Base-by-base conservation (phyloP, 2,888 invertebrate genomes). In the Epirrhoe tristata region DNA sequence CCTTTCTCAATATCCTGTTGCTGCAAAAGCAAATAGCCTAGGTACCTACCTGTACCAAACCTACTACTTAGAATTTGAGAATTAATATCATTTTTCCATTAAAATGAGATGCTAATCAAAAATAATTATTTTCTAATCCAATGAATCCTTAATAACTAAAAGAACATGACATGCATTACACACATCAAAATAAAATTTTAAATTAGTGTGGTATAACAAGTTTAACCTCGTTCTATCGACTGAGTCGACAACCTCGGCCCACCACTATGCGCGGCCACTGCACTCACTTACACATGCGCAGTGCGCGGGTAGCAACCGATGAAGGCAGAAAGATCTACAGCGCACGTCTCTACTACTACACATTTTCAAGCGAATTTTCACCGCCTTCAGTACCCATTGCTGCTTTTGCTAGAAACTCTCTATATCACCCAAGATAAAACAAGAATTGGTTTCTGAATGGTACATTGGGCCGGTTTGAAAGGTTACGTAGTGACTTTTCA, bases 251-350 rank as follows among this genome's bases (percentile, higher is more conserved):
- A 67, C 67, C 73, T 74, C 71, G 63, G 68, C 63, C 62, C 89
- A 76, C 66, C 87, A 77, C 87, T 87, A 83, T 50, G 72, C 69
- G 75, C 82, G 90, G 87, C 77, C 90, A 89, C 81, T 90, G 88
- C 89, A 89, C 90, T 84, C 90, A 86, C 90, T 3, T 86, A 88
- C 87, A 90, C 90, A 83, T 2, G 34, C 81, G 71, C 71, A 78
- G 32, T 62, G 12, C 76, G 81, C 81, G 87, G 88, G 78, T 92
- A 88, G 91, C 90, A 91, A 92, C 92, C 72, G 79, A 88, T 89
- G 89, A 89, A 90, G 88, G 90, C 90, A 89, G 85, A 87, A 85
- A 87, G 86, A 91, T 90, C 85, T 86, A 87, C 85, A 83, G 80
- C 76, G 78, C 69, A 24, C 66, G 58, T 81, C 70, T 58, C 64